Base-by-base conservation (phyloP, 2,797 vertebrate species). In the Alouatta caraya region DNA sequence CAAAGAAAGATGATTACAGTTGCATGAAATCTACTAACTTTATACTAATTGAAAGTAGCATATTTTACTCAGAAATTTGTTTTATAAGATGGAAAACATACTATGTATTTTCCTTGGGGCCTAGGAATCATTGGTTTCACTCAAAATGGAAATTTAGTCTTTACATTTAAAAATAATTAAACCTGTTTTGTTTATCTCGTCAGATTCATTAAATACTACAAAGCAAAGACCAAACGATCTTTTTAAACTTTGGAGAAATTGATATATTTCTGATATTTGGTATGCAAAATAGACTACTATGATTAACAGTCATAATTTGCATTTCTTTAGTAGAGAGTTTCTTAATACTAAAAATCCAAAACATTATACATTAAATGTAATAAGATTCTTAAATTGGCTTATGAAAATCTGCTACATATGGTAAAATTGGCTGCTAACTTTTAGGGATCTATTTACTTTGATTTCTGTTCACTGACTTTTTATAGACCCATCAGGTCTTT, bases 111-210 rank as follows among this genome's bases (percentile, higher is more conserved):
- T 90, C 21, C 28, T 84, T 72, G 70, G 33, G 37, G 11, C 19
- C 61, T 76, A 80, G 2, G 37, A 92, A 80, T 86, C 37, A 76
- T 72, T 83, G 28, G 3, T 95, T 76, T 13, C 44, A 21, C 17
- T 75, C 48, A 84, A 96, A 94, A 76, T 82, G 17, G 28, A 94
- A 88, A 94, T 94, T 81, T 10, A 89, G 8, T 57, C 24, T 72
- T 33, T 91, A 1, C 10, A 86, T 86, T 94, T 75, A 42, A 67
- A 81, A 86, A 88, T 1, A 89, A 84, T 57, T 81, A 93, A 96
- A 84, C 8, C 1, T 80, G 7, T 78, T 89, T 72, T 85, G 33
- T 39, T 78, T 75, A 61, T 85, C 59, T 64, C 85, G 33, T 5
- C 21, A 75, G 93, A 88, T 48, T 82, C 26, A 75, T 86, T 76